phyloP scores from a whole-genome alignment of 2,888 invertebrate species.

The Druceiella hillmani region DNA sequence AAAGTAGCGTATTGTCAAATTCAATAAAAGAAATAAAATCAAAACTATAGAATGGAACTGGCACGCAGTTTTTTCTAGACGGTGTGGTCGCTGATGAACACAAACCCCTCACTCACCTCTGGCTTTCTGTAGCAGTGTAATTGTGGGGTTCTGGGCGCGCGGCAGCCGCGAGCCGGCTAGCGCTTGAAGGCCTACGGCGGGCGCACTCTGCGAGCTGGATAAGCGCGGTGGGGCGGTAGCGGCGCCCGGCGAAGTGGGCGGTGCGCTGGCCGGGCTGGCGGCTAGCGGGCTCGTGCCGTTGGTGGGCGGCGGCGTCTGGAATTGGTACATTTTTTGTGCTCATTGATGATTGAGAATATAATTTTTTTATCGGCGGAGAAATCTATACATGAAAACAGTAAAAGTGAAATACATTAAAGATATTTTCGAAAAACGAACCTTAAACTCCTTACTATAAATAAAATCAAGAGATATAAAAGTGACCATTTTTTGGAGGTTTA shows the following conservation, averaged over 20 bases:
- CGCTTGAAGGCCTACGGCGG: slow-evolving; percentile 51
- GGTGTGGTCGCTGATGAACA: background rate
- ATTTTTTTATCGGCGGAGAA: too few species aligned
- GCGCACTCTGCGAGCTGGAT: slow-evolving; percentile 59
- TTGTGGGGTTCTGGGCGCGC: slow-evolving; percentile 79
- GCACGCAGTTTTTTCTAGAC: background rate
- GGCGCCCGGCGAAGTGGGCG: slow-evolving; percentile 28
- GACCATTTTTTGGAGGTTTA: too few species aligned
- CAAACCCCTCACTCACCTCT: slow-evolving; percentile 71
- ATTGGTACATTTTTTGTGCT: background rate
- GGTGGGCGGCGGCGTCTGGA: slow-evolving; percentile 18
- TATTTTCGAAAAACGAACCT: too few species aligned
- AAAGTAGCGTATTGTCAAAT: too few species aligned
- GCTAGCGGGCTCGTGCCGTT: slow-evolving; percentile 45
- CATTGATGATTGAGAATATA: background rate
- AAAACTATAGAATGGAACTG: too few species aligned
- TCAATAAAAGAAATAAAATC: too few species aligned
- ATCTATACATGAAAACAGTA: too few species aligned
- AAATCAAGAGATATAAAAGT: too few species aligned
- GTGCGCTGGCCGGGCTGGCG: slow-evolving; percentile 38
- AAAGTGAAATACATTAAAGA: too few species aligned
- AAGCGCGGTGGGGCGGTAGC: slow-evolving; percentile 30
- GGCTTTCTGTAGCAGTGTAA: slow-evolving; percentile 81
- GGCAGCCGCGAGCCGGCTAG: slow-evolving; percentile 50
- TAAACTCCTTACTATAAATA: too few species aligned